These are phyloP conservation scores for Thalassarche chlororhynchos DNA, from an alignment of 2,113 vertebrate genomes.

Conservation along the genomic window DNA sequence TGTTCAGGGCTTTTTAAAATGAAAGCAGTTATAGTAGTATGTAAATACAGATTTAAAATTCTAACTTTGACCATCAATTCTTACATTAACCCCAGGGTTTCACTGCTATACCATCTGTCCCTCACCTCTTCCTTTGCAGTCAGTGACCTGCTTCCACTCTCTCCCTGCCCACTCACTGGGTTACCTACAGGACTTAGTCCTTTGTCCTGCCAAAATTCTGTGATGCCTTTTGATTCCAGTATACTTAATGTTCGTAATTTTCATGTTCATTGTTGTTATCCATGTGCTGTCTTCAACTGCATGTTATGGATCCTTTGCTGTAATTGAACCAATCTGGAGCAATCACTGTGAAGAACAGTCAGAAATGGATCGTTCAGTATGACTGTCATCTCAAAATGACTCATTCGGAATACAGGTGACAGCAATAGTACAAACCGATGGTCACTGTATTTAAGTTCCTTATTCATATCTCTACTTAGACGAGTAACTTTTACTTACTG, in stretches of 20 bases:
- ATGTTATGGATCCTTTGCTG: background rate
- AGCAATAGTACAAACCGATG: background rate
- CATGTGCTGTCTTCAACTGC: background rate
- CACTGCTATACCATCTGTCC: background rate
- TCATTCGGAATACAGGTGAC: background rate
- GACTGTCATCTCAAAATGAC: background rate
- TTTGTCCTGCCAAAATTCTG: background rate
- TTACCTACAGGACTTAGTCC: background rate
- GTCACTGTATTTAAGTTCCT: background rate
- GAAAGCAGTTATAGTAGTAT: background rate
- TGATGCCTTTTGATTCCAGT: background rate
- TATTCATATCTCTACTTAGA: background rate
- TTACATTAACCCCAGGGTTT: background rate
- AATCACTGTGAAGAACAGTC: background rate
- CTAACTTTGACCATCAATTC: background rate
- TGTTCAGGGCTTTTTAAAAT: background rate
- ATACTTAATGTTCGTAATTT: background rate
- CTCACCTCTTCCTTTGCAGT: background rate
- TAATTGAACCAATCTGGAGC: background rate
- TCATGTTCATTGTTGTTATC: accelerated
- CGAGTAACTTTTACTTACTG: background rate
- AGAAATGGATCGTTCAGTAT: background rate
- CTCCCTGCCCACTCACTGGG: background rate
- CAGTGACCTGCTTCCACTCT: background rate
- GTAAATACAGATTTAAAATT: background rate